phyloP scores from a whole-genome alignment of 2,113 vertebrate species.

The Neopipo cinnamomea region DNA sequence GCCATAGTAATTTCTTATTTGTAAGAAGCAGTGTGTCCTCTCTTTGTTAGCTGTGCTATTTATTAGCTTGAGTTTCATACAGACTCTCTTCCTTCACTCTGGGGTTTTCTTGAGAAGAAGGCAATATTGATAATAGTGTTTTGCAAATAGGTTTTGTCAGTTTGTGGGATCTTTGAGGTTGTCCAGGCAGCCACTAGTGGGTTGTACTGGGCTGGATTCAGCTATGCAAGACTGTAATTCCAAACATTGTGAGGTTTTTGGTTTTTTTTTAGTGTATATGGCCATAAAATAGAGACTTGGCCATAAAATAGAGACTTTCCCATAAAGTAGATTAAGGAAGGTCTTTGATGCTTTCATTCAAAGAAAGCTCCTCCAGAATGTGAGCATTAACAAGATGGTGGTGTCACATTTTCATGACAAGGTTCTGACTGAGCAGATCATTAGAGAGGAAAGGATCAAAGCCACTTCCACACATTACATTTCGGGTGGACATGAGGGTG shows the following conservation, averaged over 20 bases:
- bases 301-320: not conserved
- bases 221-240: not conserved
- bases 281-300: not conserved
- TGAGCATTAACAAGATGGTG: not conserved
- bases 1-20: not conserved
- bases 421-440: slow-evolving; percentile 7
- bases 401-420: not conserved
- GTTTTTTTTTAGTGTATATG: not conserved
- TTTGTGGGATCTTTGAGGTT: not conserved
- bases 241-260: not conserved
- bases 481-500: not conserved
- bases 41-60: not conserved
- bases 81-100: not conserved
- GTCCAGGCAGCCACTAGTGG: not conserved
- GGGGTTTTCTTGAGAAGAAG: not conserved
- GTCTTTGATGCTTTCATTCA: not conserved
- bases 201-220: not conserved
- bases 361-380: not conserved
- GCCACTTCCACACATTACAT: not conserved
- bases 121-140: not conserved
- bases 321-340: not conserved
- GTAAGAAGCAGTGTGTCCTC: not conserved
- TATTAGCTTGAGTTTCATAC: not conserved
- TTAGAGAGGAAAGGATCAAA: slow-evolving; percentile 52
- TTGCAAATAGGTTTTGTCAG: not conserved